Base-by-base conservation (phyloP, 2,888 invertebrate genomes). In the Dolichomitus sp. region DNA sequence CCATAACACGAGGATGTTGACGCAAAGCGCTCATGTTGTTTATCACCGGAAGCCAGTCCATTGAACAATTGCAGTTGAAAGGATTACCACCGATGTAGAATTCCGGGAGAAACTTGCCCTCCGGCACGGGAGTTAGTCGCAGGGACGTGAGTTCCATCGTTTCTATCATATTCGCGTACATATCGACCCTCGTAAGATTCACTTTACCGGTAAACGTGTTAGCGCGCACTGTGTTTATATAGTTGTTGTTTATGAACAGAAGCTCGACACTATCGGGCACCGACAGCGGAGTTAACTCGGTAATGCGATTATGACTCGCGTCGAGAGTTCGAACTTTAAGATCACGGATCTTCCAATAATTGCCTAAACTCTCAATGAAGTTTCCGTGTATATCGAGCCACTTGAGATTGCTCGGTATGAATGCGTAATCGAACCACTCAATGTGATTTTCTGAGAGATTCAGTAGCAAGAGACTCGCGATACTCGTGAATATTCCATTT, bases 61-160 rank as follows among this genome's bases (percentile, higher is more conserved):
- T 98, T 84, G 97, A 97, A 94, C 99, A 99, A 92, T 98, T 98
- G 94, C 99, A 99, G 90, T 97, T 96, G 94, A 99, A 98, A 14
- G 99, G 98, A 94, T 99, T 99, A 65, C 97, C 98, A 84, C 98
- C 98, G 87, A 99, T 95, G 93, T 98, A 98, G 94, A 99, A 97
- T 93, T 98, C 98, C 0, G 98, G 98, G 86, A 98, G 94, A 17
- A 96, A 95, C 91, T 96, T 96, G 88, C 97, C 97, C 65, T 94
- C 95, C 19, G 97, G 95, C 89, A 97, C 96, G 73, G 96, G 95
- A n/a, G 96, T 95, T 87, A 98, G 95, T 77, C 97, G 95, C 87
- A 98, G 94, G 86, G 98, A 96, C 90, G 97, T 97, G 88, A 98
- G 94, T 88, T 98, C 97, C 94, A 98, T 95, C 91, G 96, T 97